phyloP scores from a whole-genome alignment of 2,797 vertebrate species.

The Loris lydekkerianus region DNA sequence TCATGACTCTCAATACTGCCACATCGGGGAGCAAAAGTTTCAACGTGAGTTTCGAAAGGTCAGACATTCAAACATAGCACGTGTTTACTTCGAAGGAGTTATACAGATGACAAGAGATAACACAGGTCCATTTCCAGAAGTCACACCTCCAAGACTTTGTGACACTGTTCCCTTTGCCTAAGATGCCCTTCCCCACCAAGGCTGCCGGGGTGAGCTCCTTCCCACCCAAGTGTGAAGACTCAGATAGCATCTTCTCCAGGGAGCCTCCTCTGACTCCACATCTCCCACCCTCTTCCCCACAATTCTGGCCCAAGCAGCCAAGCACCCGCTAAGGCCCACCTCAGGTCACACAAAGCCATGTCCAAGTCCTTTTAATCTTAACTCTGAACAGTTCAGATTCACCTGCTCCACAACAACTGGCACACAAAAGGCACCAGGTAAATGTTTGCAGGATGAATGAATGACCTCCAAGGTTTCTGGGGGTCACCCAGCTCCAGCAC shows the following conservation, averaged over 20 bases:
- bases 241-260: background rate
- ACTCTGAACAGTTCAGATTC: background rate
- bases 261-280: too few relatives aligned
- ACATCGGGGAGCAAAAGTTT: background rate
- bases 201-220: background rate
- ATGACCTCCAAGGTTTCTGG: background rate
- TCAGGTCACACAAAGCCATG: background rate
- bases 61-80: background rate
- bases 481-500: background rate
- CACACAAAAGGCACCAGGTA: background rate
- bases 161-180: background rate
- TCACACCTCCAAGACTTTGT: background rate
- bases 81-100: too few relatives aligned
- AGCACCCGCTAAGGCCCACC: background rate
- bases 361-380: background rate
- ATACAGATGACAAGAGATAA: background rate
- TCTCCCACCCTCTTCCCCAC: background rate
- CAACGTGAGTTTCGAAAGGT: background rate
- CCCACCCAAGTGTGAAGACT: background rate
- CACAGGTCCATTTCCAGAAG: background rate
- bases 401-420: background rate
- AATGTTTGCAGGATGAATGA: background rate
- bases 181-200: background rate
- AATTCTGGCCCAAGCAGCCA: background rate
- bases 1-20: background rate